These are phyloP conservation scores for Spinus olivaceus DNA, from an alignment of 2,797 vertebrate species.

Conservation along the genomic window DNA sequence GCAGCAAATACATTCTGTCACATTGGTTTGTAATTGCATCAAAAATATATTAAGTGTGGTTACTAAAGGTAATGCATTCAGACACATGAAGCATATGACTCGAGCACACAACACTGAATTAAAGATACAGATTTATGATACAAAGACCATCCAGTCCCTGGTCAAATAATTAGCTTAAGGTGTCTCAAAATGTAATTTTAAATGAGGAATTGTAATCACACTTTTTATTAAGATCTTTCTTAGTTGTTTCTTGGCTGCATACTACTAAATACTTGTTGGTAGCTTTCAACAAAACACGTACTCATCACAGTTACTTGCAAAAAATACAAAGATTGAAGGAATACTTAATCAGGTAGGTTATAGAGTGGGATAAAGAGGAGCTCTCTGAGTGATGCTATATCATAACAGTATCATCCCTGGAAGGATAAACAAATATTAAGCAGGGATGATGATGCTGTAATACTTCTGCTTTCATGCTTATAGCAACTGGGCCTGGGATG, in stretches of 20 bases:
- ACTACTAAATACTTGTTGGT: not conserved
- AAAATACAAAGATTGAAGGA: not conserved
- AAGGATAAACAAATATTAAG: not conserved
- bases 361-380: not conserved
- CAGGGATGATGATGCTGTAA: not conserved
- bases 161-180: not conserved
- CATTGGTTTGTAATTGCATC: slow-evolving; percentile 31
- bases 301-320: not conserved
- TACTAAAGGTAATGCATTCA: slow-evolving; percentile 23
- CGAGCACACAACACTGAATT: not conserved
- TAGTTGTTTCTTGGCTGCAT: not conserved
- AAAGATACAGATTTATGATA: not conserved
- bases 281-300: not conserved
- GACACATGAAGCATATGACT: not conserved
- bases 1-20: slow-evolving; percentile 19
- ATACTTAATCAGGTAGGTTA: not conserved
- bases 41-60: slow-evolving; percentile 13
- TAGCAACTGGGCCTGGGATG: not conserved
- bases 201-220: not conserved
- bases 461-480: not conserved
- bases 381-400: not conserved
- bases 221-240: not conserved
- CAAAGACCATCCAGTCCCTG: not conserved
- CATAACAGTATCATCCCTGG: not conserved
- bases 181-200: not conserved